Evolutionary conservation across 2,888 invertebrate species (phyloP), one percentile per base, ranked within the genome.

Genomic region (Aleiodes testaceus): DNA sequence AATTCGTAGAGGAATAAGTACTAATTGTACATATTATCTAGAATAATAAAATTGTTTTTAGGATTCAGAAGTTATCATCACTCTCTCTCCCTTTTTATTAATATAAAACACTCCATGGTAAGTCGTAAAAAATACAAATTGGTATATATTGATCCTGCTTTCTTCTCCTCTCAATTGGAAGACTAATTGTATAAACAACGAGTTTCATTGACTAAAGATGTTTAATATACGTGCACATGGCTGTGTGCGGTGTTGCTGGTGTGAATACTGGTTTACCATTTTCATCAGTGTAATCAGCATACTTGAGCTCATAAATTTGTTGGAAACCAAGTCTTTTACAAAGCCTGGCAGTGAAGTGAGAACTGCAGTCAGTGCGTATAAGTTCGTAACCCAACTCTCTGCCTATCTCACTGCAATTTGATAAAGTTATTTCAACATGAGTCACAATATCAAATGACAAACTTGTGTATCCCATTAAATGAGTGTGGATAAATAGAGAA

Each of bases 341-440:
- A 0, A 94, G 92, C 83, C 91, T 91, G 0, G 94, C 94, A 1
- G 95, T 94, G 85, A 91, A 95, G 72, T 91, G 90, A 80, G 95
- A 95, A 4, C 93, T 92, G 72, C 95, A 94, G 78, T 95, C 92
- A 50, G 92, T 91, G 26, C 94, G 90, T 72, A 94, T 89, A 6
- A 94, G 87, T 69, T 89, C 88, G 73, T 91, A 90, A 22, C 89
- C 89, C 65, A 87, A 85, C 69, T 91, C 88, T 74, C 85, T 87
- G 26, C 90, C 90, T 14, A 91, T 82, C 72, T 90, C 90, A 79
- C 93, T 93, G 89, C 20, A 91, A 91, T 70, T 30, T 49, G 65
- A 76, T 36, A 52, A 7, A 14, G n/a, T n/a, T 44, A 22, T 50
- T 63, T 50, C 16, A 18, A 50, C 44, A 70, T 49, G 20, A 69